Conservation (phyloP, 2,797 vertebrate species). For the Alfaro cultratus region DNA sequence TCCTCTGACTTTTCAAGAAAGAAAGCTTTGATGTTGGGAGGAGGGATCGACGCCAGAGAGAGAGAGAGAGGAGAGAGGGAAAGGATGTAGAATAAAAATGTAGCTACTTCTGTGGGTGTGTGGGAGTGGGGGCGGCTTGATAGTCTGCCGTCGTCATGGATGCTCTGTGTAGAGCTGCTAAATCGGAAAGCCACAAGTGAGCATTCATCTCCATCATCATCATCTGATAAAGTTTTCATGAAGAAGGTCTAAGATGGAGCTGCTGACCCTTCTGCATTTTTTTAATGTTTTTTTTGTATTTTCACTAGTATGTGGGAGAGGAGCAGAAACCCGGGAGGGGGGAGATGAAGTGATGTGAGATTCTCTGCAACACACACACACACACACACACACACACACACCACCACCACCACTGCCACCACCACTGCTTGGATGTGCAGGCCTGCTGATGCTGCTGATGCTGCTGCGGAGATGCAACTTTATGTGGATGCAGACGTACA, state of each 20-base stretch:
- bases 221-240: constrained; percentile 60
- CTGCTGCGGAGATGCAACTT: constrained; percentile 70
- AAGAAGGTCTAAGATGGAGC: constrained; percentile 28
- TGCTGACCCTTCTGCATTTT: constrained; percentile 66
- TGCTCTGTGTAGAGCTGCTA: constrained; percentile 40
- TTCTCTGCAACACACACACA: constrained; percentile 58
- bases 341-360: constrained; percentile 31
- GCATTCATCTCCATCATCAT: constrained; percentile 9
- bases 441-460: constrained; percentile 51
- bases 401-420: no score
- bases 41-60: constrained; percentile 66
- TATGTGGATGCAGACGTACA: constrained; percentile 26
- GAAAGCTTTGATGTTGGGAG: constrained; percentile 75
- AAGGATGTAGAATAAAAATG: constrained; percentile 64
- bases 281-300: constrained; percentile 56
- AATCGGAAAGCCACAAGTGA: constrained; percentile 56
- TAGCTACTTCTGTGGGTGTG: constrained; percentile 55
- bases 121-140: constrained; percentile 39
- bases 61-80: constrained; percentile 21
- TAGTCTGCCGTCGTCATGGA: constrained; percentile 58
- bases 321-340: constrained; percentile 17
- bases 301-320: constrained; percentile 45
- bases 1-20: constrained; percentile 72
- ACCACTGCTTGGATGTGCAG: constrained; percentile 40
- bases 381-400: no score